Evolutionary conservation across 2,797 vertebrate species (phyloP).

Genomic region (Sebastes miniatus): DNA sequence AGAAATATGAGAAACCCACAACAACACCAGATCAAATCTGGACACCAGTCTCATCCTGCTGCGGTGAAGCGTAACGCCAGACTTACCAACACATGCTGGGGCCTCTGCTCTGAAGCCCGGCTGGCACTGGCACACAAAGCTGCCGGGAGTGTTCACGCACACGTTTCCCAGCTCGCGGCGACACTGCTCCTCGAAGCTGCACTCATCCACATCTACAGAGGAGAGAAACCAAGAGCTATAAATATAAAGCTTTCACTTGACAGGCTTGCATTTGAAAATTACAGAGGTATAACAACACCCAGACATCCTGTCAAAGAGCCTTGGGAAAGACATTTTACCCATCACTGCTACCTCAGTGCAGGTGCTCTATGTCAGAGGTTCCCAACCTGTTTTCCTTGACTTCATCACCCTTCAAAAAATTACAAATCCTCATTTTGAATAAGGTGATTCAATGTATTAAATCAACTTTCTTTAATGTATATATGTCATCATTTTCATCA

Average conservation of each 20-base stretch:
- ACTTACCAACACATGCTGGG: conserved; percentile 77
- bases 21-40: conserved; percentile 3
- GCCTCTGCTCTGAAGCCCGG: conserved; percentile 77
- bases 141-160: conserved; percentile 83
- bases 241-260: not conserved
- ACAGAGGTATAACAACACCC: not conserved
- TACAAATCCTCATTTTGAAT: too few relatives aligned
- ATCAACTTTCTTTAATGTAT: too few relatives aligned
- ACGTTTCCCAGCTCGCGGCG: conserved; percentile 80
- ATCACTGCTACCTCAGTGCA: not conserved
- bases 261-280: not conserved
- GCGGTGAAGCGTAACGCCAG: not conserved
- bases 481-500: too few relatives aligned
- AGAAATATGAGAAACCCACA: conserved; percentile 14
- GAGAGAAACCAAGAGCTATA: not conserved
- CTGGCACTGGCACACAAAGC: conserved; percentile 81
- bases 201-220: conserved; percentile 83
- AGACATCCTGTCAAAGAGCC: not conserved
- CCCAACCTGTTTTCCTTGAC: too few relatives aligned
- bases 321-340: not conserved
- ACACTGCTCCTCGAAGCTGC: conserved; percentile 82
- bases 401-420: too few relatives aligned
- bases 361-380: too few relatives aligned
- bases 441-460: too few relatives aligned
- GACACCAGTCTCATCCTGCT: conserved; percentile 2